Evolutionary conservation across 2,113 vertebrate species (phyloP), one percentile per base, ranked within the genome.

Genomic region (Chionis minor): DNA sequence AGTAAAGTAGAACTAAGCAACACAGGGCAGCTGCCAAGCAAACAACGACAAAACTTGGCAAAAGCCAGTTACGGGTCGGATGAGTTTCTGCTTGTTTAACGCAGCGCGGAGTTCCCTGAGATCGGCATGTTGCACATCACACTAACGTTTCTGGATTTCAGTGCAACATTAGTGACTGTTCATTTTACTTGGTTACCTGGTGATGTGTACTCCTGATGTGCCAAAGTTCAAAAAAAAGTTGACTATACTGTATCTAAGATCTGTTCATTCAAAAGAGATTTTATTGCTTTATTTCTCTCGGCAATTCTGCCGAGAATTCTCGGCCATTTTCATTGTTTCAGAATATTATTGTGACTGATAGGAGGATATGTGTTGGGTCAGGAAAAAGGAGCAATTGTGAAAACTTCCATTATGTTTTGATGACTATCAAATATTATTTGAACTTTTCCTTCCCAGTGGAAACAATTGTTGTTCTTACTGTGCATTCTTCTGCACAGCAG

Each of bases 61-160:
- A 90, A 96, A 92, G 35, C 30, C 75, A 80, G 49, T 18, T 89
- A 54, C 1, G 3, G 65, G 83, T 89, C 0, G 0, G 70, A 96
- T 95, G 47, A 88, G 92, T 95, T 92, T 85, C 82, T 85, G 65
- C 91, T 89, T 96, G 88, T 82, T 74, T 75, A 44, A 69, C 4
- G 12, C 35, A 82, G 75, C 9, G 2, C 63, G 65, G 47, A 92
- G 55, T 32, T 70, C 42, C 93, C 59, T 27, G 33, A 84, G 80
- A 24, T 9, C 30, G 72, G 58, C 42, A 35, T 33, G 14, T 12
- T 94, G 42, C 44, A 44, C 32, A 33, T 42, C 42, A 42, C 35
- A 12, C 44, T 77, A 77, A 58, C 49, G 14, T 14, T 65, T 72
- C 70, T n/a, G 81, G 62, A 55, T 92, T 92, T 93, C 92, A 69